Evolutionary conservation across 30 jellyfish, hydroid and myxozoan genomes (phyloP), one percentile per base, ranked within the genome.

Genomic region (Aurelia coerulea): DNA sequence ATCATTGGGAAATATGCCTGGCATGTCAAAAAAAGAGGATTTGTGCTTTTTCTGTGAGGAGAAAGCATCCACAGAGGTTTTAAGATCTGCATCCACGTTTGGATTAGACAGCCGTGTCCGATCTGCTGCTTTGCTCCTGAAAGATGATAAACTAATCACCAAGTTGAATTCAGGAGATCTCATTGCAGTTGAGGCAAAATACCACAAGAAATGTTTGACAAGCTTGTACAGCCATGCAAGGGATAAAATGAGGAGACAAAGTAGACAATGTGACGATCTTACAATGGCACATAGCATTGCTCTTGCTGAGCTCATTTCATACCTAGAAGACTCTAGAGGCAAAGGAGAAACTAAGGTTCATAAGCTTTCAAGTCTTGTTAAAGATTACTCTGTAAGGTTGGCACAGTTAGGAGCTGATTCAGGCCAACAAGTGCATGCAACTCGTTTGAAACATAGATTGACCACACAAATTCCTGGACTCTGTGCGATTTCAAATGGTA

Each of bases 221-320:
- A 33, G 66, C 35, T 51, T 78, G 82, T 78, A 78, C 42, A 78
- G 60, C 42, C 68, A 31, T 15, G 88, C 88, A 23, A 23, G 82
- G 52, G 79, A 50, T 15, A 33, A 59, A 37, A 78, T 1, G 32
- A 62, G 68, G 68, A 78, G 70, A 78, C 29, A 62, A 63, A 42
- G 60, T 33, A 63, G 70, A 42, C 60, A 18, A 52, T 53, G 52
- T 50, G 79, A 78, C 32, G 54, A 78, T 59, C 51, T 56, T 19
- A 39, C 37, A 37, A 70, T 70, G 63, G 81, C 81, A 70, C 41
- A 70, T 70, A 70, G 81, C 63, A 33, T 70, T 58, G 88, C 88
- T 39, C 70, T 78, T 63, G 90, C 90, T 80, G 90, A 80, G 65
- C 18, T 80, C 6, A 41, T 58, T 82, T 68, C 78, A 62, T 53